Evolutionary conservation across 2,888 invertebrate species (phyloP), one percentile per base, ranked within the genome.

Genomic region (Temnothorax unifasciatus): DNA sequence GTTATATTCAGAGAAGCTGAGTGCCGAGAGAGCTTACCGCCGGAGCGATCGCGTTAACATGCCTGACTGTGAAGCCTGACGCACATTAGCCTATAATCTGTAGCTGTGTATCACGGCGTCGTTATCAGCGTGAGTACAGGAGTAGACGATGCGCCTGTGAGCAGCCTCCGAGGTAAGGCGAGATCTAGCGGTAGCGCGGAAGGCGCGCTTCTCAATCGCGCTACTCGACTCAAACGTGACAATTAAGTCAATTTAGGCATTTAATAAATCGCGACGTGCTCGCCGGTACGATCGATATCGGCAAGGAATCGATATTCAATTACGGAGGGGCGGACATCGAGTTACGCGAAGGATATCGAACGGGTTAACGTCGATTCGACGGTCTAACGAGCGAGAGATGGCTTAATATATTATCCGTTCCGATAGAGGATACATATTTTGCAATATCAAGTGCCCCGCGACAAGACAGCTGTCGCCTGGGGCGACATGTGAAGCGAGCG

Each of bases 241-340:
- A n/a, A n/a, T 52, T 52, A 34, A 52, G 69, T 34, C n/a, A 25
- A 2, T 66, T 68, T 63, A 41, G 34, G 15, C 18, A 34, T 41
- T 29, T 69, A 77, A 77, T 44, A 57, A 57, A 44, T 47, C 21
- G 21, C 79, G 34, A 71, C 57, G 13, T 34, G 57, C 57, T 73
- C 52, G n/a, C 25, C 41, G 41, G 5, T 11, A 11, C 21, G 54
- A 73, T 52, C 69, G 50, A 50, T 13, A 69, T 69, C 77, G 57
- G n/a, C 34, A 25, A 8, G 34, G 47, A 25, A 79, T 79, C 79
- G 71, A 71, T 57, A 71, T 69, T 71, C 79, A 79, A 79, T 79
- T 79, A 34, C 18, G 3, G 18, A 34, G 47, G 13, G 9, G 3
- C 34, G 47, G 61, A 61, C 13, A 63, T n/a, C 13, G 44, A 21